phyloP scores from a whole-genome alignment of 2,797 vertebrate genomes.

The Pampus argenteus region DNA sequence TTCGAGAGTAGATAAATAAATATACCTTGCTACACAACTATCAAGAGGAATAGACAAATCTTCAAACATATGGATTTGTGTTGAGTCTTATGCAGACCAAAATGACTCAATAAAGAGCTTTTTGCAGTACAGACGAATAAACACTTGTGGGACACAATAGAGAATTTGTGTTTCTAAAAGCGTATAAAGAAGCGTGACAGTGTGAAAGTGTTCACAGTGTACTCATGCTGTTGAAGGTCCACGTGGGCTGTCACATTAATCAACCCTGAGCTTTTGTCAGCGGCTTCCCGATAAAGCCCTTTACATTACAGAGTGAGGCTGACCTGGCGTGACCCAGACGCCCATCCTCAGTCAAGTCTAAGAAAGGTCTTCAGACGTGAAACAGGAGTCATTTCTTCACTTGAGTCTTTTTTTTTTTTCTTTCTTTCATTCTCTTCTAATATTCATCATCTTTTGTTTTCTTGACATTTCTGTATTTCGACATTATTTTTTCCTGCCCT shows the following conservation, averaged over 20 bases:
- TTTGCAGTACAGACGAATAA: not conserved
- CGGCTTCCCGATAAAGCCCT: constrained; percentile 16
- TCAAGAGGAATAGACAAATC: not conserved
- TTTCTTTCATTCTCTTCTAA: constrained; percentile 3
- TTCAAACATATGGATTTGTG: not conserved
- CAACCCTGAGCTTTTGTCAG: constrained; percentile 30
- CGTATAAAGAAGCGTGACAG: not conserved
- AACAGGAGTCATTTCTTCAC: constrained; percentile 38
- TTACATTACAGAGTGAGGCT: constrained; percentile 20
- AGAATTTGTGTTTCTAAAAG: constrained; percentile 8
- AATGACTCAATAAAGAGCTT: not conserved
- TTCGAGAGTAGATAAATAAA: too few relatives aligned
- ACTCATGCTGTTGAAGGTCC: constrained; percentile 31
- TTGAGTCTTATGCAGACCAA: not conserved
- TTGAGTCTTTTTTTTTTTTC: constrained; percentile 6
- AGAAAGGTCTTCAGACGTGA: constrained; percentile 18
- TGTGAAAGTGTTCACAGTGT: constrained; percentile 20
- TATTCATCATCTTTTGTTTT: constrained; percentile 2
- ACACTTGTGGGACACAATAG: constrained; percentile 1
- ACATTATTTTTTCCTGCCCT: constrained; percentile 42
- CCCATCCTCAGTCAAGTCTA: constrained; percentile 39
- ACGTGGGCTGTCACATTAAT: constrained; percentile 58
- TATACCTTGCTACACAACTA: not conserved
- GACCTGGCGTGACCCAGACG: constrained; percentile 61
- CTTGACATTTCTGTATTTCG: constrained; percentile 28